phyloP scores from a whole-genome alignment of 53 echinoderm and acorn worm genomes.

The Zoroaster sp. region DNA sequence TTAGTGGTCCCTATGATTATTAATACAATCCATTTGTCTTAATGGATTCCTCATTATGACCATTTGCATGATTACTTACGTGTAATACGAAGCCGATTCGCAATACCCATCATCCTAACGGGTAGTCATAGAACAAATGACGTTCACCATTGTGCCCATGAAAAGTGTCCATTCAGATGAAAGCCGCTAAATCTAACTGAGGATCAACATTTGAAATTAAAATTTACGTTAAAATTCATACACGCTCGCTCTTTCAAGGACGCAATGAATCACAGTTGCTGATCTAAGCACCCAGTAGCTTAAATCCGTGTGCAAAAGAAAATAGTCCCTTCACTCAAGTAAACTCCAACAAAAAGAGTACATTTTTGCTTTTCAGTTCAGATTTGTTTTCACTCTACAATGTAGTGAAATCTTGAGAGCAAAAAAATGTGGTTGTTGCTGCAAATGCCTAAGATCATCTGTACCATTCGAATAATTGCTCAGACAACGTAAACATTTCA shows the following conservation, averaged over 20 bases:
- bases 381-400: too few relatives aligned
- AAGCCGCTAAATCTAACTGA: not conserved
- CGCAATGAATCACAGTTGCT: not conserved
- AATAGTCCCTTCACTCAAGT: not conserved
- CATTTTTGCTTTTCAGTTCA: too few relatives aligned
- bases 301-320: not conserved
- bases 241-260: not conserved
- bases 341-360: not conserved
- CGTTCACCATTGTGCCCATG: not conserved
- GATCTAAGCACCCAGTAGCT: not conserved
- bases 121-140: not conserved
- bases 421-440: too few relatives aligned
- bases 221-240: not conserved
- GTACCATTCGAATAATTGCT: not conserved
- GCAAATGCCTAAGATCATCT: too few relatives aligned
- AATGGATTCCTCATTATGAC: constrained; percentile 45
- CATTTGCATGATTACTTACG: constrained; percentile 45
- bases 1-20: not conserved
- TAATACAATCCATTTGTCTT: constrained; percentile 51
- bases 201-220: not conserved
- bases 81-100: constrained; percentile 25
- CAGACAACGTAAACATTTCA: not conserved
- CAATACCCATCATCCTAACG: not conserved
- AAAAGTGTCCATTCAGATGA: not conserved
- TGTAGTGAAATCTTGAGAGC: too few relatives aligned